Base-by-base conservation (phyloP, 2,113 vertebrate genomes). In the Oncorhynchus clarkii region DNA sequence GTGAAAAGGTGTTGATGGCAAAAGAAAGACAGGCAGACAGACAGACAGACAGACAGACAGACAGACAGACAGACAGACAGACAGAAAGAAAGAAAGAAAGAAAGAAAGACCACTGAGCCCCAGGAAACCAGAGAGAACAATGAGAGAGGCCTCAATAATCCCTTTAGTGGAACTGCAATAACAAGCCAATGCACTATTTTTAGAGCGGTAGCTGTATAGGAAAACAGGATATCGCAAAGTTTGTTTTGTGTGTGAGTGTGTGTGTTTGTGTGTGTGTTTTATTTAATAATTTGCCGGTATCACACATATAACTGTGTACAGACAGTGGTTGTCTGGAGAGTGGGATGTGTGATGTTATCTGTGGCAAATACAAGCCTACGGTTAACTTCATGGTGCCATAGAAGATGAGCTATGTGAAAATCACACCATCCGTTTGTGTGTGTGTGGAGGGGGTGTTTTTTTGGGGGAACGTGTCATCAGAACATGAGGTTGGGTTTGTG, bases 221-320 rank as follows among this genome's bases (percentile, higher is more conserved):
- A 81, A 88, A 88, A 90, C 88, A 90, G 89, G 87, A 90, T 87
- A 88, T 87, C 80, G 49, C 64, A 75, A 29, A 39, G 78, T 81
- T 81, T 78, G 31, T 65, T 75, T 77, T 71, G 70, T 76, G 82
- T 13, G 64, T 66, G 22, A 9, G n/a, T 26, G 64, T 26, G 62
- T 65, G 64, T 66, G 64, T 66, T 8, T 66, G 64, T 16, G 64
- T 26, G 22, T 31, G 65, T 31, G 39, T 45, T 11, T 45, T 45
- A 11, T 45, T 2, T 45, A 11, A 45, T 11, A 45, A 45, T 45
- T 9, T 1, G 11, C 39, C 39, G 9, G 39, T 45, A 45, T 45
- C 39, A 45, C 39, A 45, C 39, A 45, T 45, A 11, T 45, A 45
- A 11, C 8, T 45, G 2, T 45, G 39, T 45, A 45, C 39, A 45